A percentile compares a stretch with the other conserved stretches of the same genome.
Evolutionary conservation across 2,797 vertebrate species (phyloP).

Genomic region (Gymnocypris eckloni): DNA sequence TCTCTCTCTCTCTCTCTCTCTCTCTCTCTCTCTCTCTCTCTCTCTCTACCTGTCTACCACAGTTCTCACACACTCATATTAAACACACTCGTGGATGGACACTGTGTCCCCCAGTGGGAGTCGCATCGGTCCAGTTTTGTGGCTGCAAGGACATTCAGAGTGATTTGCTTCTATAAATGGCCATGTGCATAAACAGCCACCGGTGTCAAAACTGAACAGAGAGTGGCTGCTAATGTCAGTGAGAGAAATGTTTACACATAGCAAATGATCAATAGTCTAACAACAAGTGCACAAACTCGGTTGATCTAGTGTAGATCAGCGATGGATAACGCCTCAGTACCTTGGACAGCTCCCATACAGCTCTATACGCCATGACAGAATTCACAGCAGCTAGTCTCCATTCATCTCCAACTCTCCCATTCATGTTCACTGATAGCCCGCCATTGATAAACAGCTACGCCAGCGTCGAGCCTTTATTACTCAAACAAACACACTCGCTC

Average conservation of each 20-base stretch:
- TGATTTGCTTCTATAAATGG: not conserved
- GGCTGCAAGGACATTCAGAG: constrained; percentile 2
- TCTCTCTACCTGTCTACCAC: constrained; percentile 72
- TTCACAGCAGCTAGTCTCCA: constrained; percentile 53
- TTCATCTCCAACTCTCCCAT: constrained; percentile 61
- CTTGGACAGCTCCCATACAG: constrained; percentile 70
- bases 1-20: constrained; percentile 54
- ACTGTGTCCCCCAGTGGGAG: constrained; percentile 37
- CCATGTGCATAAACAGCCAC: not conserved
- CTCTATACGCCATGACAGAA: constrained; percentile 46
- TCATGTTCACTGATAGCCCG: constrained; percentile 58
- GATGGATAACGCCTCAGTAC: constrained; percentile 68
- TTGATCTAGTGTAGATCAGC: not conserved
- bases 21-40: constrained; percentile 50
- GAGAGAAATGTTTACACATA: not conserved
- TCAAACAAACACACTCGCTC: constrained; percentile 21
- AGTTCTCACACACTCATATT: constrained; percentile 75
- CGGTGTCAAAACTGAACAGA: not conserved
- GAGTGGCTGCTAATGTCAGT: not conserved
- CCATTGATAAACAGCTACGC: constrained; percentile 59
- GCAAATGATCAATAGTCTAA: not conserved
- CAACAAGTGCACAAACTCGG: not conserved
- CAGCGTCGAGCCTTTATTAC: constrained; percentile 21
- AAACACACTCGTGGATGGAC: constrained; percentile 71
- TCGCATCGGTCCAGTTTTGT: constrained; percentile 12